Conservation (phyloP, 2,888 invertebrate genomes). For the Prosopocoilus inquinatus region DNA sequence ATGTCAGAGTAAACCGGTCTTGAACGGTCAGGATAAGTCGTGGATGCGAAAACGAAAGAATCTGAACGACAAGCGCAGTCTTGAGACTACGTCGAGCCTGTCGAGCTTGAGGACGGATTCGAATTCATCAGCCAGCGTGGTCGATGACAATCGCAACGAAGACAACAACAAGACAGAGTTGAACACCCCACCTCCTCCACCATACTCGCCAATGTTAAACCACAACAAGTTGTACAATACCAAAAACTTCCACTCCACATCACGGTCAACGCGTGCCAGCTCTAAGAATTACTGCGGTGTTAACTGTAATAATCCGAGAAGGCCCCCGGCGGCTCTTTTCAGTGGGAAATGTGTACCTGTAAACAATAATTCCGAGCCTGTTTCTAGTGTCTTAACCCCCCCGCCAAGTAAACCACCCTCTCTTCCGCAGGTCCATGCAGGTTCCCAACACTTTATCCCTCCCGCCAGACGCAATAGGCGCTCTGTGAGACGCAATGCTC, state of each 20-base stretch:
- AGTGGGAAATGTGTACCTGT: conserved; percentile 5
- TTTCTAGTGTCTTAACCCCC: conserved; percentile 9
- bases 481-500: conserved; percentile 21
- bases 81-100: conserved; percentile 31
- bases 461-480: conserved; percentile 29
- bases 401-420: conserved; percentile 6
- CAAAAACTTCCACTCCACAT: conserved; percentile 23
- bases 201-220: conserved; percentile 20
- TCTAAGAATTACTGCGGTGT: background rate
- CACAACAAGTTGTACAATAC: conserved; percentile 23
- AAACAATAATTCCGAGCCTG: conserved; percentile 12
- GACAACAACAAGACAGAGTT: conserved; percentile 15
- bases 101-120: conserved; percentile 39
- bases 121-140: conserved; percentile 39
- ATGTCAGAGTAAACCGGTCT: background rate
- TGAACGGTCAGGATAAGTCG: background rate
- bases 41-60: conserved; percentile 6
- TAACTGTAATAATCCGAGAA: background rate
- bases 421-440: conserved; percentile 25
- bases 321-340: no score
- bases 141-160: conserved; percentile 25
- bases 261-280: conserved; percentile 1
- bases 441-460: conserved; percentile 32
- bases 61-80: conserved; percentile 13
- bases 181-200: conserved; percentile 22